Conservation (phyloP, 2,888 invertebrate species). For the Miltochrista miniata region DNA sequence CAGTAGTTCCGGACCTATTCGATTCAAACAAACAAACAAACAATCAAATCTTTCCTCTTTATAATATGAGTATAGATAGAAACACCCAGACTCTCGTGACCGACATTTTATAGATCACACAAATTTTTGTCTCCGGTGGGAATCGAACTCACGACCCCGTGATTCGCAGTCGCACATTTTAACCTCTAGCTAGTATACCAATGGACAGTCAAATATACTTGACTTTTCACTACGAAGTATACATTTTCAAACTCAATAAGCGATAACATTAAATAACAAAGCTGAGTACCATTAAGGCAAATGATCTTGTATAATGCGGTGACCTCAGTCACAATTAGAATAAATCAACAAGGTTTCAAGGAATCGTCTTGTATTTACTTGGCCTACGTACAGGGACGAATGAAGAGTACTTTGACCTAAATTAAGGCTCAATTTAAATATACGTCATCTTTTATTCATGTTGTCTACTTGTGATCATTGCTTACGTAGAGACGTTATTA, state of each 20-base stretch:
- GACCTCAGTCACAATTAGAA: not conserved
- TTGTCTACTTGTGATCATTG: conserved; percentile 1
- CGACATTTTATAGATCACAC: too few species aligned
- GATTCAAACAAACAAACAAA: too few species aligned
- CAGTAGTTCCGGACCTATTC: too few species aligned
- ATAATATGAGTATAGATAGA: too few species aligned
- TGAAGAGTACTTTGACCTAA: conserved; percentile 6
- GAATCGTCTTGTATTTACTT: not conserved
- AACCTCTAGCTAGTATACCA: too few species aligned
- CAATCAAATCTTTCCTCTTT: too few species aligned
- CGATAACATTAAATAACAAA: not conserved
- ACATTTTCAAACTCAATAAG: not conserved
- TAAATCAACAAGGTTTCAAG: not conserved
- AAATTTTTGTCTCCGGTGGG: too few species aligned
- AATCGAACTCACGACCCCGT: too few species aligned
- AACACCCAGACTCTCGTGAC: too few species aligned
- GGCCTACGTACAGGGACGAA: not conserved
- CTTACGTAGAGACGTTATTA: not conserved
- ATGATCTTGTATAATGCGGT: not conserved
- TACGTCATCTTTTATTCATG: conserved; percentile 9
- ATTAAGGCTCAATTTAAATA: conserved; percentile 7
- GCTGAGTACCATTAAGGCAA: not conserved
- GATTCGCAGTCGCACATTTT: too few species aligned
- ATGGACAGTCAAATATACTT: too few species aligned
- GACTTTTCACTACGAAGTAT: conserved; percentile 5